These are phyloP conservation scores for Scaptomyza cyrtandrae DNA, from an alignment of 2,888 invertebrate species.

Conservation along the genomic window DNA sequence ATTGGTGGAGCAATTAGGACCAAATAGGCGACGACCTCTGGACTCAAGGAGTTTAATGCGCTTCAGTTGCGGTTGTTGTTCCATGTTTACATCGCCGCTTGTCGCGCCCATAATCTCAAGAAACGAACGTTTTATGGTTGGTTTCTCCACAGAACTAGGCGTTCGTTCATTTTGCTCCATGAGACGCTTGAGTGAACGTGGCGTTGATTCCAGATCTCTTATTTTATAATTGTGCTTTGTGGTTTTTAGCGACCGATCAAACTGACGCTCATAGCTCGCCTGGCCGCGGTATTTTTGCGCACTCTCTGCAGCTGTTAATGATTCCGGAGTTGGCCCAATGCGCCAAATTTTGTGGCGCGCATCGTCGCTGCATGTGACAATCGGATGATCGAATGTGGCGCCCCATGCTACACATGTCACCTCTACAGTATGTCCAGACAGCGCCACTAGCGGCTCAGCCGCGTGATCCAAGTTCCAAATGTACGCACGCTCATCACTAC, in stretches of 20 bases:
- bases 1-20: constrained; percentile 72
- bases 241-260: constrained; percentile 46
- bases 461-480: constrained; percentile 90
- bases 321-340: constrained; percentile 86
- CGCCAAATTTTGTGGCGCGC: constrained; percentile 91
- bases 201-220: constrained; percentile 85
- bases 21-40: constrained; percentile 85
- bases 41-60: constrained; percentile 82
- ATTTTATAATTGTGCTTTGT: constrained; percentile 75
- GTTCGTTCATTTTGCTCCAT: constrained; percentile 83
- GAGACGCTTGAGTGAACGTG: constrained; percentile 85
- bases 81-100: constrained; percentile 43
- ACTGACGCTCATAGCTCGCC: constrained; percentile 84
- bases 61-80: constrained; percentile 80
- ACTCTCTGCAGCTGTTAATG: constrained; percentile 82
- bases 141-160: constrained; percentile 80
- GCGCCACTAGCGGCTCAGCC: constrained; percentile 88
- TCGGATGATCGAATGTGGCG: constrained; percentile 86
- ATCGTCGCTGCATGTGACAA: constrained; percentile 94
- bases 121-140: constrained; percentile 79
- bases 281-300: constrained; percentile 84
- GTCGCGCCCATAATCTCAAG: constrained; percentile 79
- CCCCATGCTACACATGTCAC: constrained; percentile 95
- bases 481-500: constrained; percentile 93
- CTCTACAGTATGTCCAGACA: constrained; percentile 92